Percentiles rank a stretch among this genome's conserved stretches.
Evolutionary conservation across 2,888 invertebrate species (phyloP).

Genomic region (Bombyx huttoni): DNA sequence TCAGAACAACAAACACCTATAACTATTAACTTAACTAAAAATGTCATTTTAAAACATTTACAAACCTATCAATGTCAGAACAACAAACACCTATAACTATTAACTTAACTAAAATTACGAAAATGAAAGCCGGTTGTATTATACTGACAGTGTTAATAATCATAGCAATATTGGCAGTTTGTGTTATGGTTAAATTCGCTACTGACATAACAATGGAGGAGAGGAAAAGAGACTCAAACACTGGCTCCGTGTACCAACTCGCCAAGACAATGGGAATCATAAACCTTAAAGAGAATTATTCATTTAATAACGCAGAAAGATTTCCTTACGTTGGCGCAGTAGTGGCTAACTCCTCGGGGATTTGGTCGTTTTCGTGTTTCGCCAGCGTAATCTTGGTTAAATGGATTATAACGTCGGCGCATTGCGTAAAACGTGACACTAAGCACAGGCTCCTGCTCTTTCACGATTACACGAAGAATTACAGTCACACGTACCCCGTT

Average conservation of each 20-base stretch:
- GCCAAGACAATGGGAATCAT: conserved; percentile 38
- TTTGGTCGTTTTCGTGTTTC: conserved; percentile 49
- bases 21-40: background rate
- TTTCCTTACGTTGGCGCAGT: conserved; percentile 51
- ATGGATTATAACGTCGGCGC: conserved; percentile 52
- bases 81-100: background rate
- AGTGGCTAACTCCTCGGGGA: conserved; percentile 27
- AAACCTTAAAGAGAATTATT: conserved; percentile 24
- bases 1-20: too few species aligned
- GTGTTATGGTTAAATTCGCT: conserved; percentile 60
- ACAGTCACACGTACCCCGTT: conserved; percentile 37
- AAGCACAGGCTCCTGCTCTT: conserved; percentile 41
- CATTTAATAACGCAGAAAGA: conserved; percentile 17
- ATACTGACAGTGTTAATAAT: conserved; percentile 35
- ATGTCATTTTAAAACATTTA: too few species aligned
- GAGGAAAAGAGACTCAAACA: conserved; percentile 23
- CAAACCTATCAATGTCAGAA: too few species aligned
- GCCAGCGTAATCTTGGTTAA: conserved; percentile 42
- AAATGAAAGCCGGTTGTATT: conserved; percentile 48
- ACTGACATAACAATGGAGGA: conserved; percentile 48
- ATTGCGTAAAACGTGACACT: conserved; percentile 33
- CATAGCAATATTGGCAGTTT: conserved; percentile 47
- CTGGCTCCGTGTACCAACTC: conserved; percentile 22
- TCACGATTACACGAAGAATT: conserved; percentile 37
- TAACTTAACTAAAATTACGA: background rate